Percentiles rank a stretch among this genome's conserved stretches.
These are phyloP conservation scores for Dyspetes luteomarginatus DNA, from an alignment of 2,888 invertebrate genomes.

Conservation along the genomic window DNA sequence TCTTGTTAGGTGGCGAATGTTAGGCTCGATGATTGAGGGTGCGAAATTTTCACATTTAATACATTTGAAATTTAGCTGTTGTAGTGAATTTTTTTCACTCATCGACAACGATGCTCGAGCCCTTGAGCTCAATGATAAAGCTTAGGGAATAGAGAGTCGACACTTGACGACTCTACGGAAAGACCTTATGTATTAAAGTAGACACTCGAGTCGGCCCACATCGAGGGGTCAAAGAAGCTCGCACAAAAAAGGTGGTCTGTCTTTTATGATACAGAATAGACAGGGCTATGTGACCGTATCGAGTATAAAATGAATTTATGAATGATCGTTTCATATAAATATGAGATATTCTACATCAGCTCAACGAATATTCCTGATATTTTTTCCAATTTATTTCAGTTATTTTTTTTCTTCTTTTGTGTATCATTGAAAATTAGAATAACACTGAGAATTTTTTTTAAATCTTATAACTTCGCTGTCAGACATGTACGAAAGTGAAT, in stretches of 20 bases:
- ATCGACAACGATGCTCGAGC: constrained; percentile 63
- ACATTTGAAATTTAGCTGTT: constrained; percentile 21
- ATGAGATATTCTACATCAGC: not conserved
- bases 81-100: constrained; percentile 70
- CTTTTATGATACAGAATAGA: constrained; percentile 7
- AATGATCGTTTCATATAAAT: constrained; percentile 6
- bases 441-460: not conserved
- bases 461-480: too few species aligned
- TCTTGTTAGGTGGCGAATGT: not conserved
- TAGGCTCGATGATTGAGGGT: not conserved
- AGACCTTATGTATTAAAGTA: constrained; percentile 73
- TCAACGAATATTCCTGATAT: not conserved
- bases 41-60: not conserved
- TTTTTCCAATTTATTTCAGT: not conserved
- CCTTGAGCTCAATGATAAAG: constrained; percentile 68
- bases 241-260: constrained; percentile 40
- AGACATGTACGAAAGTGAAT: too few species aligned
- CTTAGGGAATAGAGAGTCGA: constrained; percentile 62
- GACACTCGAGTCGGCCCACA: constrained; percentile 70
- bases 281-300: not conserved
- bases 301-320: constrained; percentile 33
- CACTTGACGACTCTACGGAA: constrained; percentile 70
- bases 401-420: too few species aligned
- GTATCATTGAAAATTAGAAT: too few species aligned
- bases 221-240: constrained; percentile 52